These are phyloP conservation scores for Noctua janthina DNA, from an alignment of 2,888 invertebrate genomes.

Conservation along the genomic window DNA sequence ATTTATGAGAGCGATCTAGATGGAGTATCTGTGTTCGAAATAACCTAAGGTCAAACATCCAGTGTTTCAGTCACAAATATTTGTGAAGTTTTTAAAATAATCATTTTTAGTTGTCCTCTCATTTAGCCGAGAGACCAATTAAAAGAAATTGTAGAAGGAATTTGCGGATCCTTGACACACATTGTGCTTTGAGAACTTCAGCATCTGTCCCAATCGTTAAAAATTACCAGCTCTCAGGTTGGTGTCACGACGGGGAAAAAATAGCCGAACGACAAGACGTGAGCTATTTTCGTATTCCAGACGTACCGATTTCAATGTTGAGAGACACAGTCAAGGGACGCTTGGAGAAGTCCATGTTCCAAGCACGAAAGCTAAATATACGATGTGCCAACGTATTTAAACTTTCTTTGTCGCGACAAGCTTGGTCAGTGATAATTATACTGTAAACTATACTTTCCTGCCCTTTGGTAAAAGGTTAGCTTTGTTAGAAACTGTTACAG, in stretches of 20 bases:
- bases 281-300: conserved; percentile 75
- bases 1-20: conserved; percentile 67
- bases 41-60: conserved; percentile 60
- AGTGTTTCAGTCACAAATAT: conserved; percentile 40
- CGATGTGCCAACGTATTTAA: conserved; percentile 5
- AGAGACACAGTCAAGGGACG: conserved; percentile 61
- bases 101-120: conserved; percentile 21
- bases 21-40: conserved; percentile 58
- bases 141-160: conserved; percentile 56
- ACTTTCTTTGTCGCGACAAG: conserved; percentile 2
- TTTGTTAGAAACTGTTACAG: not conserved
- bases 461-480: not conserved
- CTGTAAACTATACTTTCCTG: not conserved
- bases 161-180: conserved; percentile 81
- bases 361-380: conserved; percentile 32
- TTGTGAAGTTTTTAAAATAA: conserved; percentile 42
- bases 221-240: conserved; percentile 77
- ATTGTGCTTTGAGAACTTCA: conserved; percentile 73
- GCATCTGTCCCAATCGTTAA: conserved; percentile 74
- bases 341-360: conserved; percentile 42
- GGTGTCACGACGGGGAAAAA: conserved; percentile 78
- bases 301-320: conserved; percentile 64
- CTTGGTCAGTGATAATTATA: not conserved
- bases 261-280: conserved; percentile 73
- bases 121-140: conserved; percentile 50